A percentile compares a stretch with the other conserved stretches of the same genome.
These are phyloP conservation scores for Xiphophorus hellerii DNA, from an alignment of 2,113 vertebrate species.

Conservation along the genomic window DNA sequence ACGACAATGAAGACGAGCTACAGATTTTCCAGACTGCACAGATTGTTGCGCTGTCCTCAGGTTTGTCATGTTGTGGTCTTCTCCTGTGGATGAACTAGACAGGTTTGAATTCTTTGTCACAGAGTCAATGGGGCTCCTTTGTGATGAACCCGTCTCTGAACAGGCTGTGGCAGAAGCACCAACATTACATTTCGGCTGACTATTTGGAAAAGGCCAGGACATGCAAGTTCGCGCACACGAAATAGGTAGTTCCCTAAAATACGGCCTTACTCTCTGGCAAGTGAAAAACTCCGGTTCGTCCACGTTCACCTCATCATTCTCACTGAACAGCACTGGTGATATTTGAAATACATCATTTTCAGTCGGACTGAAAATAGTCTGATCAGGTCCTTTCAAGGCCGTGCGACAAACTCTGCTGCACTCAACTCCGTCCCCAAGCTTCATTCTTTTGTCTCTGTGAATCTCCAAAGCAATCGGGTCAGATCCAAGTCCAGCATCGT, in stretches of 20 bases:
- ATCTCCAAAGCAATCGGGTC: not conserved
- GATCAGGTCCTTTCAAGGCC: not conserved
- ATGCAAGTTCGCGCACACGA: conserved; percentile 70
- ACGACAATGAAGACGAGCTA: not conserved
- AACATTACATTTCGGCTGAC: not conserved
- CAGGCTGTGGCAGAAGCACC: not conserved
- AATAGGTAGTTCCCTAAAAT: not conserved
- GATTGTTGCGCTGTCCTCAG: not conserved
- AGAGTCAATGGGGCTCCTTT: not conserved
- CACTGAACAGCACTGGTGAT: not conserved
- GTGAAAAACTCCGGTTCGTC: conserved; percentile 46
- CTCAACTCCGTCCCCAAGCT: conserved; percentile 1
- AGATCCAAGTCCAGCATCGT: not conserved
- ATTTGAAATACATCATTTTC: not conserved
- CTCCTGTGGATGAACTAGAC: not conserved
- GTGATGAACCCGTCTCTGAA: conserved; percentile 5
- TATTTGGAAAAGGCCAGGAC: conserved; percentile 60
- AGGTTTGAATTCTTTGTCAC: not conserved
- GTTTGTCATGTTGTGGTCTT: not conserved
- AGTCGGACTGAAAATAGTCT: not conserved
- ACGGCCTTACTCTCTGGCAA: conserved; percentile 65
- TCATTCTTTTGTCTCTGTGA: conserved; percentile 23
- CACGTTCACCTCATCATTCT: not conserved
- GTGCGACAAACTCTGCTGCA: not conserved
- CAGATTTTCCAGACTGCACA: not conserved